Percentiles rank a stretch among this genome's conserved stretches.
Conservation (phyloP, 2,797 vertebrate genomes). For the Molossus alvarezi region DNA sequence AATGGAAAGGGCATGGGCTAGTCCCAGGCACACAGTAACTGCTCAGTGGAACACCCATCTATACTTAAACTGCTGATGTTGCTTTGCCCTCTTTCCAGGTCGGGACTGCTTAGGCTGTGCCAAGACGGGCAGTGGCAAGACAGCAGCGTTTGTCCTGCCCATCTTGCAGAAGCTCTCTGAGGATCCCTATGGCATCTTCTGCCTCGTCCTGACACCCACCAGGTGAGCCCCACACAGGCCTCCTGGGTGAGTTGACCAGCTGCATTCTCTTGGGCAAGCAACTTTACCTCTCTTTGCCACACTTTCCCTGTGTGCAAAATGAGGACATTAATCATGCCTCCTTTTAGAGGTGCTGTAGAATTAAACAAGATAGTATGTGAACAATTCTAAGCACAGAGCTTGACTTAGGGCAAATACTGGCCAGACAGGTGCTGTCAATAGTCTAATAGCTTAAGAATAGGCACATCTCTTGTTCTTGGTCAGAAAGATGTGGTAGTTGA, state of each 20-base stretch:
- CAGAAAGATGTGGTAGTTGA: neutral
- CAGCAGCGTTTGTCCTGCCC: slow-evolving; percentile 96
- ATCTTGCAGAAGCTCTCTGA: slow-evolving; percentile 96
- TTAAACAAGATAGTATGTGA: neutral
- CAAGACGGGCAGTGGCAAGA: slow-evolving; percentile 98
- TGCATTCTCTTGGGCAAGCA: neutral
- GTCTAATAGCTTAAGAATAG: neutral
- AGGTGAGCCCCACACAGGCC: slow-evolving; percentile 89
- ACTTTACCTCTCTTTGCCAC: neutral
- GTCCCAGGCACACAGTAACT: neutral
- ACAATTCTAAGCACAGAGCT: neutral
- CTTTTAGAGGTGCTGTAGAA: neutral
- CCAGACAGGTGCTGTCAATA: neutral
- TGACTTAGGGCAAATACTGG: neutral
- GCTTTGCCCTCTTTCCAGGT: slow-evolving; percentile 87
- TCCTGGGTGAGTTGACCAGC: neutral
- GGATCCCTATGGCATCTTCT: slow-evolving; percentile 98
- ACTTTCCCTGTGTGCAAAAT: neutral
- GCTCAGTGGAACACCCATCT: neutral
- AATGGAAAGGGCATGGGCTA: neutral
- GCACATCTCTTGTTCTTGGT: neutral
- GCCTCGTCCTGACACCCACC: slow-evolving; percentile 96
- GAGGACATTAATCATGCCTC: neutral
- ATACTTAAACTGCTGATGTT: neutral
- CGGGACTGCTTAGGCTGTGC: slow-evolving; percentile 97